Evolutionary conservation across 2,797 vertebrate species (phyloP).

Genomic region (Adelosebastes latens): DNA sequence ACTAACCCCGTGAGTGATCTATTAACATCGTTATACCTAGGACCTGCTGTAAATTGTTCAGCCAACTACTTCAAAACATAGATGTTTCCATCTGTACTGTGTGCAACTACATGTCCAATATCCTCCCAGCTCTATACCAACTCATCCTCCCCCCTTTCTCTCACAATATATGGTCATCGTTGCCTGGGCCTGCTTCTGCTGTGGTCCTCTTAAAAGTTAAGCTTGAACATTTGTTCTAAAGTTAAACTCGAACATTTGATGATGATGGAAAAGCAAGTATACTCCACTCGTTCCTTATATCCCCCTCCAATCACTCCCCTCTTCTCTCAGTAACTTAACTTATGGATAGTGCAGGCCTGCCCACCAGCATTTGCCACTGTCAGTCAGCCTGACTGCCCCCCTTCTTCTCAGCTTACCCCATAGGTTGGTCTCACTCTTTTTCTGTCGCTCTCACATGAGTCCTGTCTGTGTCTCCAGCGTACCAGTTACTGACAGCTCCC

Average conservation of each 20-base stretch:
- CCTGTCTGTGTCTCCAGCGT: constrained; percentile 75
- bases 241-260: constrained; percentile 77
- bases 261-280: constrained; percentile 67
- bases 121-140: not conserved
- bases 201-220: constrained; percentile 63
- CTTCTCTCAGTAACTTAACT: constrained; percentile 61
- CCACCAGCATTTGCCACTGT: constrained; percentile 84
- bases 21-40: not conserved
- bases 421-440: constrained; percentile 81
- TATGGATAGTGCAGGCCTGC: constrained; percentile 76
- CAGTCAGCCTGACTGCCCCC: constrained; percentile 78
- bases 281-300: constrained; percentile 43
- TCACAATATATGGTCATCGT: constrained; percentile 62
- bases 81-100: not conserved
- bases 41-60: not conserved
- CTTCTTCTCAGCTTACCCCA: constrained; percentile 83
- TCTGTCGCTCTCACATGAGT: constrained; percentile 81
- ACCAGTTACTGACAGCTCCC: constrained; percentile 74
- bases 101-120: constrained; percentile 34
- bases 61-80: constrained; percentile 3
- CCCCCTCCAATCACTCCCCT: constrained; percentile 47
- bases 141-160: constrained; percentile 34
- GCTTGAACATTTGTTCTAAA: constrained; percentile 69
- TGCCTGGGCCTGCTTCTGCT: constrained; percentile 34
- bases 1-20: not conserved